phyloP scores from a whole-genome alignment of 1,140 invertebrate species.

The Conus betulinus region DNA sequence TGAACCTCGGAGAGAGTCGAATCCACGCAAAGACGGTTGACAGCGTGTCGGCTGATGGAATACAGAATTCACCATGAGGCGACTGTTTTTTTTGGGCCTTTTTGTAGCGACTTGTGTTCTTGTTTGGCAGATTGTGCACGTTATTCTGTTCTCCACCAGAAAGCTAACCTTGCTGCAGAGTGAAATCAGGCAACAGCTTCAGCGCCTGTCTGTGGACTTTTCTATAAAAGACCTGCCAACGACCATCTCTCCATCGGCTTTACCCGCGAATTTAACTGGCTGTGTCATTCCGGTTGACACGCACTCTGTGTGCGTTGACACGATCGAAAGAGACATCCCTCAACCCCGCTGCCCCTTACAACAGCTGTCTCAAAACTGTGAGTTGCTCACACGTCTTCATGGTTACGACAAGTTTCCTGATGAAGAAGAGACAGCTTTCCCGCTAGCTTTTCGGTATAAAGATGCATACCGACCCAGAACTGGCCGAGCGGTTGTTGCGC shows the following conservation, averaged over 20 bases:
- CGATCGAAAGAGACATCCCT: background rate
- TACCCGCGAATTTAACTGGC: background rate
- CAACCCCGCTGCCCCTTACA: background rate
- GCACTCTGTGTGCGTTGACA: background rate
- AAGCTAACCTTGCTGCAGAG: too few relatives aligned
- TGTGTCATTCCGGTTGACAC: background rate
- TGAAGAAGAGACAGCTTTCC: slow-evolving; percentile 60
- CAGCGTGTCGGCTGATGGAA: too few relatives aligned
- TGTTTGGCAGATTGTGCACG: too few relatives aligned
- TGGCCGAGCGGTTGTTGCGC: slow-evolving; percentile 68
- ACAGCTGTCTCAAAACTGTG: background rate
- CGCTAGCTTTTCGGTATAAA: slow-evolving; percentile 65
- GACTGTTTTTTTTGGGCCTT: background rate
- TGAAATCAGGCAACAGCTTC: too few relatives aligned
- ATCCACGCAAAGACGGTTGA: too few relatives aligned
- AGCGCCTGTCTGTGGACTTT: too few relatives aligned
- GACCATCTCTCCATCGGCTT: background rate
- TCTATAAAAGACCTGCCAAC: background rate
- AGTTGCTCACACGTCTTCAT: background rate
- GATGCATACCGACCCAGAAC: slow-evolving; percentile 59
- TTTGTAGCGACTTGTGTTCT: too few relatives aligned
- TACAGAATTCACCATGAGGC: background rate
- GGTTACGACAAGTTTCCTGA: background rate
- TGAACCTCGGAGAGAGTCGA: too few relatives aligned
- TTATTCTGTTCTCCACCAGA: too few relatives aligned